phyloP scores from a whole-genome alignment of 2,113 vertebrate genomes.

The Rattus norvegicus region GRCr8 NC_086031.1:90643501-90644000 shows the following conservation, averaged over 20 bases:
- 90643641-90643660: neutral
- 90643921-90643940: neutral
- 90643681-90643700: neutral
- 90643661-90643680: neutral
- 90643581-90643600: neutral
- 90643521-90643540: too few relatives aligned
- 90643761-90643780: neutral
- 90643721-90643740: too few relatives aligned
- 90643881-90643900: neutral
- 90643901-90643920: neutral
- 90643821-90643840: neutral
- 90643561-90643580: neutral
- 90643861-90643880: neutral
- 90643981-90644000: neutral
- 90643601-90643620: neutral
- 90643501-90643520: neutral
- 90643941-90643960: neutral
- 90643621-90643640: neutral
- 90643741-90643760: neutral
- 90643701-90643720: neutral
- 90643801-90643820: neutral
- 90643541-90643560: neutral
- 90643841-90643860: neutral
- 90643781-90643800: neutral
- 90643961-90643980: neutral